These are phyloP conservation scores for Troilus luridus DNA, from an alignment of 2,888 invertebrate genomes.

Conservation along the genomic window DNA sequence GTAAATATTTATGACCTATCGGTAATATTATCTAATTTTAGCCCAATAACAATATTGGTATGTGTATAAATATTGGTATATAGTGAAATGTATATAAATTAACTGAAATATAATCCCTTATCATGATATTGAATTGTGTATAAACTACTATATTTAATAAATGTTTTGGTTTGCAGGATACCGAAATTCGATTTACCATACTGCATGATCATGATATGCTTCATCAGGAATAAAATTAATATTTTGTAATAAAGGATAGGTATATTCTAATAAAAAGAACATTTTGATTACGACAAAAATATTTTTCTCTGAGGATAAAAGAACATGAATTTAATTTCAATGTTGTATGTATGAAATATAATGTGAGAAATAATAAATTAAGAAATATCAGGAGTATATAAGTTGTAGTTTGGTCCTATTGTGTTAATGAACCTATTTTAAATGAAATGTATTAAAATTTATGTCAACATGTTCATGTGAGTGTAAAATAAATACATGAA, in stretches of 20 bases:
- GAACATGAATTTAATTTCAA: not conserved
- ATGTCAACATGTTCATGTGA: not conserved
- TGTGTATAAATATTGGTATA: too few relatives aligned
- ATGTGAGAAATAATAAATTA: not conserved
- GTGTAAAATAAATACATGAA: not conserved
- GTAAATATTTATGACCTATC: too few relatives aligned
- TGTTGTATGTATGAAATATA: not conserved
- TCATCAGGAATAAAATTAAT: not conserved
- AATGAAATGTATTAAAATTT: not conserved
- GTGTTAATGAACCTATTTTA: not conserved
- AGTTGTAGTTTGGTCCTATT: not conserved
- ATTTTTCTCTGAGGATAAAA: not conserved
- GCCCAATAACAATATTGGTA: too few relatives aligned
- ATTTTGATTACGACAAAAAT: not conserved
- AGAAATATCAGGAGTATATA: not conserved
- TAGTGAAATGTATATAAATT: too few relatives aligned
- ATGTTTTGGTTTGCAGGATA: too few relatives aligned
- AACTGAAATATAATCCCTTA: too few relatives aligned
- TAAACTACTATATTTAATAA: too few relatives aligned
- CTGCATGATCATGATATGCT: not conserved
- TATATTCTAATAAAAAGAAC: too few relatives aligned
- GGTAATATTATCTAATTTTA: too few relatives aligned
- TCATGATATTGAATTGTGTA: too few relatives aligned
- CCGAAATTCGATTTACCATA: too few relatives aligned
- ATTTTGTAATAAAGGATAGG: too few relatives aligned